Percentiles rank a stretch among this genome's conserved stretches.
Evolutionary conservation across 2,113 vertebrate genomes (phyloP).

Genomic region (Eleginops maclovinus): DNA sequence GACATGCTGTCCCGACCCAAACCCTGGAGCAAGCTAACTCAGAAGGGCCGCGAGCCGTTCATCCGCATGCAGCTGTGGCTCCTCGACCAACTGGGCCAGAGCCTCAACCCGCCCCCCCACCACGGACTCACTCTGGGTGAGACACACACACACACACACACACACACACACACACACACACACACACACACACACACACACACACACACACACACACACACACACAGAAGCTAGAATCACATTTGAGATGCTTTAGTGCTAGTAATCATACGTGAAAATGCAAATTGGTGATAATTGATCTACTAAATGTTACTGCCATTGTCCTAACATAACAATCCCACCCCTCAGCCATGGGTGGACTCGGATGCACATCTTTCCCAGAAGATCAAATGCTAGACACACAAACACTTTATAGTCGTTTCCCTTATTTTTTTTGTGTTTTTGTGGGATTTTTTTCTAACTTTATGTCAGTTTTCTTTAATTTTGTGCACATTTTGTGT

Average conservation of each 20-base stretch:
- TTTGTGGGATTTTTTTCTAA: no score
- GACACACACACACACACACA: constrained; percentile 28
- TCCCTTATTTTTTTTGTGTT: no score
- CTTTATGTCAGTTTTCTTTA: no score
- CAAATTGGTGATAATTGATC: no score
- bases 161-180: neutral
- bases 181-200: neutral
- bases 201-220: neutral
- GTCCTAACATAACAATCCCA: no score
- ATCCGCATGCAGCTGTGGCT: constrained; percentile 89
- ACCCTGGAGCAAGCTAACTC: constrained; percentile 97
- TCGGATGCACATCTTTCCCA: no score
- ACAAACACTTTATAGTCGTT: no score
- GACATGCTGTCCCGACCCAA: constrained; percentile 97
- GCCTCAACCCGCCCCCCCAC: constrained; percentile 84
- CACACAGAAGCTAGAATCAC: neutral
- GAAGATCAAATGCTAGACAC: no score
- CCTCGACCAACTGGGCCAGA: constrained; percentile 94
- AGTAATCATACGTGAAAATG: no score
- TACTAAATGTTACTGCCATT: no score
- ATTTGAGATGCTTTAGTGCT: neutral
- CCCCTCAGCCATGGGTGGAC: no score
- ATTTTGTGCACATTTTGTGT: no score
- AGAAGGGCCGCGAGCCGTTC: constrained; percentile 87
- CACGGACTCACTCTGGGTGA: constrained; percentile 87